Base-by-base conservation (phyloP, 2,113 vertebrate genomes). In the Cranoglanis bouderius region DNA sequence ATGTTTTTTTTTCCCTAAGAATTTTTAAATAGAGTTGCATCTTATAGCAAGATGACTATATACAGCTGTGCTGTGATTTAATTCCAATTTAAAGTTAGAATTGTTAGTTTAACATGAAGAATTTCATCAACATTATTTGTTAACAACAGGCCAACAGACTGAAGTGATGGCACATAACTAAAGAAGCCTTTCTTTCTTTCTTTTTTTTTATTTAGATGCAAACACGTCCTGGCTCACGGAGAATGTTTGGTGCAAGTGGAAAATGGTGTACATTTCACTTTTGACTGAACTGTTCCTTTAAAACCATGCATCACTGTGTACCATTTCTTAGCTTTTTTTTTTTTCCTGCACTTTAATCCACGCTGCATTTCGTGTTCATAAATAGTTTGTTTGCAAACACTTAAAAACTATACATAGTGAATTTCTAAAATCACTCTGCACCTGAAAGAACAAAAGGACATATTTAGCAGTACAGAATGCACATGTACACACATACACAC, bases 361-460 rank as follows among this genome's bases (percentile, higher is more conserved):
- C 87, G 75, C 88, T 35, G 89, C 86, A 74, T 87, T 87, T 43
- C 77, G 75, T 26, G 74, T 86, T 85, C 81, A 90, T 90, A 90
- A 89, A 91, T 90, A 89, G 78, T 86, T 51, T 61, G 80, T 83
- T 87, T 82, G 84, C 87, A 88, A 87, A 90, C 91, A 89, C 83
- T 90, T 89, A 87, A 91, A 89, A 87, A 85, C 84, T 90, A 90
- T 89, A 90, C 88, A 87, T 84, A 59, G 77, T 74, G 55, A 86
- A 75, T 87, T 83, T 88, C 46, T 67, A 92, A 89, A 85, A 87
- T 90, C 32, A 85, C 88, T 85, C 88, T 53, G 85, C 90, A 90
- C 89, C 82, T 85, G 70, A 91, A 70, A 81, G n/a, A 84, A 90
- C 89, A 40, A 86, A 87, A 70, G 59, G 82, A 63, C 74, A 87